phyloP scores from a whole-genome alignment of 2,888 invertebrate genomes.

The Amiota mariae region DNA sequence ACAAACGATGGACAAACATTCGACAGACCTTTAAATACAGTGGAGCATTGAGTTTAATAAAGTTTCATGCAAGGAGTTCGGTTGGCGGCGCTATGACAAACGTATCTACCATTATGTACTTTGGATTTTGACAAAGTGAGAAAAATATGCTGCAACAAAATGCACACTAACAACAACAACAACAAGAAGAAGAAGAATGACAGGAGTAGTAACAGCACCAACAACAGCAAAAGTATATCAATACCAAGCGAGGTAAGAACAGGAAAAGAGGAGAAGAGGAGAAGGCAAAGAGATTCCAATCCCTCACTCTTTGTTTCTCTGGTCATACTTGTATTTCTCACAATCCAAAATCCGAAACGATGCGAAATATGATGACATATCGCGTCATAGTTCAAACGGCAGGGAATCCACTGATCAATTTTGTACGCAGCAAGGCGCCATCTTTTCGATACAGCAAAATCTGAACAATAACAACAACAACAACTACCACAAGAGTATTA shows the following conservation, averaged over 20 bases:
- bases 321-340: not conserved
- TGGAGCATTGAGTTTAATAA: conserved; percentile 3
- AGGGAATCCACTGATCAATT: conserved; percentile 74
- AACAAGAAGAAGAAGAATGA: not conserved
- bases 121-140: conserved; percentile 60
- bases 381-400: conserved; percentile 74
- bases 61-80: conserved; percentile 34
- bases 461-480: not conserved
- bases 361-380: conserved; percentile 74
- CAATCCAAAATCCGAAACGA: conserved; percentile 42
- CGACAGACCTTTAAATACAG: conserved; percentile 24
- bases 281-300: not conserved
- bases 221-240: not conserved
- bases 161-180: conserved; percentile 10
- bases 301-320: not conserved
- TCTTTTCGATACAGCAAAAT: conserved; percentile 54
- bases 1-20: too few relatives aligned
- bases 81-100: conserved; percentile 21
- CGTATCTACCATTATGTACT: conserved; percentile 44
- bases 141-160: conserved; percentile 52
- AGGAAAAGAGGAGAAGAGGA: not conserved
- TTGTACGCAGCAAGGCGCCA: conserved; percentile 73
- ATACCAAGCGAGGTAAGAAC: not conserved
- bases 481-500: not conserved
- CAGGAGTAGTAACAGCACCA: not conserved